Conservation (phyloP, 2,113 vertebrate species). For the Platycercus adscitus region DNA sequence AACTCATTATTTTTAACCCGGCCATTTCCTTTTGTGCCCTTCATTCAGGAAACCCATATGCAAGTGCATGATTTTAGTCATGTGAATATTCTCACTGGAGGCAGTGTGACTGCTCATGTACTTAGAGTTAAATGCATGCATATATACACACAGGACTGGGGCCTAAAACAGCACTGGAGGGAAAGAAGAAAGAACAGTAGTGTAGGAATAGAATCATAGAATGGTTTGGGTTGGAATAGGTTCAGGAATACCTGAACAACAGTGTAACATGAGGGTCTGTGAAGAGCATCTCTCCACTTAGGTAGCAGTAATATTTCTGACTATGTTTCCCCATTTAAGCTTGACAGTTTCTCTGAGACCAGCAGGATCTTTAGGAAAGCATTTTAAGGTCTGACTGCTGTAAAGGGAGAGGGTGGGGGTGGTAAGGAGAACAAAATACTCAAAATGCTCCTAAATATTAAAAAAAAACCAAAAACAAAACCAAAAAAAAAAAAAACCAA, state of each 20-base stretch:
- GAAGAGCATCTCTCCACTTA: neutral
- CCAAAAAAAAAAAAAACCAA: fast-evolving
- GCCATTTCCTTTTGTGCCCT: slow-evolving; percentile 8
- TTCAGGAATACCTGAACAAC: neutral
- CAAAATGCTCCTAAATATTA: neutral
- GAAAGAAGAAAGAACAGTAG: neutral
- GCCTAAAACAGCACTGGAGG: neutral
- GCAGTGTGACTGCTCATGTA: slow-evolving; percentile 19
- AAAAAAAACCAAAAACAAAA: neutral
- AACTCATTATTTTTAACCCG: slow-evolving; percentile 52
- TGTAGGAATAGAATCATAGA: neutral
- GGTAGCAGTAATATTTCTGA: fast-evolving
- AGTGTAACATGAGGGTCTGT: neutral
- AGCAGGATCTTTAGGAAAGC: neutral
- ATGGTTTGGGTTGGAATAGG: neutral
- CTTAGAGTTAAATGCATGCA: neutral
- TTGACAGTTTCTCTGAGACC: neutral
- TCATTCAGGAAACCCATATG: slow-evolving; percentile 41
- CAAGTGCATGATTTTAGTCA: slow-evolving; percentile 37
- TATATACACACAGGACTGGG: neutral
- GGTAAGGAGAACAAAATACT: neutral
- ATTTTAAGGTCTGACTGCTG: neutral
- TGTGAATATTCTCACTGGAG: slow-evolving; percentile 2
- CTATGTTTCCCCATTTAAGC: neutral
- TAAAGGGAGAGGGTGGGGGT: neutral